A percentile compares a stretch with the other conserved stretches of the same genome.
These are phyloP conservation scores for Aselliscus stoliczkanus DNA, from an alignment of 2,797 vertebrate species.

Conservation along the genomic window DNA sequence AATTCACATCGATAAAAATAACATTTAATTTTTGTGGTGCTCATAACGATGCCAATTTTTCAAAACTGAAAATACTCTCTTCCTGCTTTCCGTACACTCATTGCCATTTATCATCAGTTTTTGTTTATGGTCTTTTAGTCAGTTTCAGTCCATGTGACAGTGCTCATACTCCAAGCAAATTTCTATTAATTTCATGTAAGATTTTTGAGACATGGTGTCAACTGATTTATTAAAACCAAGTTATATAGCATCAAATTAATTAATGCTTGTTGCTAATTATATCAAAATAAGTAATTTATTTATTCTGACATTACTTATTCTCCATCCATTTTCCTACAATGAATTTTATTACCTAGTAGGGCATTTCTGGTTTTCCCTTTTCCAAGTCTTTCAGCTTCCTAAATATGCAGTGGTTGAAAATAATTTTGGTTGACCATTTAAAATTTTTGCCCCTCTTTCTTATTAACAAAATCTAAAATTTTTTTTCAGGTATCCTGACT, in stretches of 20 bases:
- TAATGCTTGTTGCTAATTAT: not conserved
- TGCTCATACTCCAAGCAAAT: constrained; percentile 18
- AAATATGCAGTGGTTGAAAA: not conserved
- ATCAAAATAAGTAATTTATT: not conserved
- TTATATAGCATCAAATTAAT: constrained; percentile 39
- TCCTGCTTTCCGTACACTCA: not conserved
- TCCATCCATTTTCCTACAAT: not conserved
- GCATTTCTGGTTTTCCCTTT: not conserved
- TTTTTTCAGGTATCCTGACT: not conserved
- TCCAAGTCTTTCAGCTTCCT: not conserved
- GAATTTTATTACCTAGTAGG: not conserved
- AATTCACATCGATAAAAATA: not conserved
- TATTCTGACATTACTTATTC: not conserved
- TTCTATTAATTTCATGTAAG: constrained; percentile 28
- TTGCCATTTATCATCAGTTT: constrained; percentile 27
- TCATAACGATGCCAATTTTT: constrained; percentile 11
- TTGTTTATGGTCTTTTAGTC: constrained; percentile 23
- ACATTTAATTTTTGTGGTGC: not conserved
- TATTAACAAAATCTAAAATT: not conserved
- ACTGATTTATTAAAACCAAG: constrained; percentile 43
- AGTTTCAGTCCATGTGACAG: not conserved
- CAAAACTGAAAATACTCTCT: not conserved
- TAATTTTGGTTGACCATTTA: not conserved
- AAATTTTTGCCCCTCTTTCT: not conserved
- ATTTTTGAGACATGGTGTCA: not conserved